Evolutionary conservation across 2,797 vertebrate genomes (phyloP).

Genomic region (Cynopterus sphinx): DNA sequence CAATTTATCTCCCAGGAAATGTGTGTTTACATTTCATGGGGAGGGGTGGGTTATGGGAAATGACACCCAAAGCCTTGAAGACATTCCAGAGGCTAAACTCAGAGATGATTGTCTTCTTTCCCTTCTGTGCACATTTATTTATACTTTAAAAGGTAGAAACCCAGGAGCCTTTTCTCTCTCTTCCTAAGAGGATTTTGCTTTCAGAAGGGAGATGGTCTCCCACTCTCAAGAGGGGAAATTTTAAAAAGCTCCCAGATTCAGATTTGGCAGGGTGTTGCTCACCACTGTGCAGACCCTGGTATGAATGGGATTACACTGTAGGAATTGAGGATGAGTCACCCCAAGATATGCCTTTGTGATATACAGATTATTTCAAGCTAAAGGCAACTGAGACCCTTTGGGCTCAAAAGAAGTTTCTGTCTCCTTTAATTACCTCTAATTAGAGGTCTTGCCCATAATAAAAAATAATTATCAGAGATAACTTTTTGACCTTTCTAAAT

Average conservation of each 20-base stretch:
- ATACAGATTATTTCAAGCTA: neutral
- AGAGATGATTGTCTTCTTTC: neutral
- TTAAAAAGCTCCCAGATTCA: neutral
- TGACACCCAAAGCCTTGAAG: neutral
- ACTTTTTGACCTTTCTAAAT: neutral
- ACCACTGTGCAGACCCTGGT: neutral
- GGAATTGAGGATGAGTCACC: neutral
- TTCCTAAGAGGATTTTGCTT: constrained; percentile 3
- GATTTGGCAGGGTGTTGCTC: neutral
- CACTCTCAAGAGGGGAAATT: neutral
- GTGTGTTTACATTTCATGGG: neutral
- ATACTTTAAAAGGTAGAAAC: neutral
- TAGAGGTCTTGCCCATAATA: neutral
- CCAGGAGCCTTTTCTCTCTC: neutral
- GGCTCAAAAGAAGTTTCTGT: neutral
- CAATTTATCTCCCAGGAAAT: neutral
- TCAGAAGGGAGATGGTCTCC: neutral
- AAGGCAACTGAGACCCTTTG: neutral
- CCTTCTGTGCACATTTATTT: neutral
- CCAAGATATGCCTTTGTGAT: neutral
- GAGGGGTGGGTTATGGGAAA: neutral
- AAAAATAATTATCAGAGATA: neutral
- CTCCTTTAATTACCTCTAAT: neutral
- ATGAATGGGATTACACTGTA: neutral
- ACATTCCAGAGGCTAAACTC: neutral